Conservation (phyloP, 2,797 vertebrate genomes). For the Microchirus variegatus region DNA sequence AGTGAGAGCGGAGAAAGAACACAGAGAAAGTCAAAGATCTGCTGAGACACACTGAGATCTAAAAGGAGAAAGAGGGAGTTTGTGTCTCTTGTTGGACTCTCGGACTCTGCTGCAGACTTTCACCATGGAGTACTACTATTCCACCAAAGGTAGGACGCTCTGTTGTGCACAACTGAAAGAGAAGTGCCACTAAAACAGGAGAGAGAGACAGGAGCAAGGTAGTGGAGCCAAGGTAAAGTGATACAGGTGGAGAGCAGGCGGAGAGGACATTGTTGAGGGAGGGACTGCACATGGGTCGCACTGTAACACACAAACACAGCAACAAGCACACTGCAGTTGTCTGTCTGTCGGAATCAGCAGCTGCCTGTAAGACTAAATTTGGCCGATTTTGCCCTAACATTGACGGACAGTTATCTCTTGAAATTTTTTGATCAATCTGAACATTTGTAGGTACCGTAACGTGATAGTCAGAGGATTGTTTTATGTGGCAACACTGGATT, state of each 20-base stretch:
- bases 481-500: no score
- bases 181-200: slow-evolving; percentile 15
- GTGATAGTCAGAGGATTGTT: no score
- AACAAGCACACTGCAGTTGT: slow-evolving; percentile 46
- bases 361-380: not conserved
- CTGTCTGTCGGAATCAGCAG: not conserved
- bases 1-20: slow-evolving; percentile 41
- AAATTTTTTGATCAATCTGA: no score
- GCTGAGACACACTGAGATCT: slow-evolving; percentile 34
- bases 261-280: slow-evolving; percentile 37
- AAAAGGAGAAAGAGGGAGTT: slow-evolving; percentile 19
- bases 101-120: slow-evolving; percentile 27
- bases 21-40: slow-evolving; percentile 49
- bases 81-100: slow-evolving; percentile 9
- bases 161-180: slow-evolving; percentile 23
- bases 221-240: slow-evolving; percentile 55
- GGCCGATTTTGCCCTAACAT: no score
- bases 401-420: no score
- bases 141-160: slow-evolving; percentile 80
- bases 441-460: no score
- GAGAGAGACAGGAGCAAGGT: slow-evolving; percentile 41
- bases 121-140: slow-evolving; percentile 76
- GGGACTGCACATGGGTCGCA: slow-evolving; percentile 39
- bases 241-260: slow-evolving; percentile 61
- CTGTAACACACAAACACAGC: slow-evolving; percentile 23